A percentile compares a stretch with the other conserved stretches of the same genome.
phyloP scores from a whole-genome alignment of 2,888 invertebrate genomes.

The Spisula solida region DNA sequence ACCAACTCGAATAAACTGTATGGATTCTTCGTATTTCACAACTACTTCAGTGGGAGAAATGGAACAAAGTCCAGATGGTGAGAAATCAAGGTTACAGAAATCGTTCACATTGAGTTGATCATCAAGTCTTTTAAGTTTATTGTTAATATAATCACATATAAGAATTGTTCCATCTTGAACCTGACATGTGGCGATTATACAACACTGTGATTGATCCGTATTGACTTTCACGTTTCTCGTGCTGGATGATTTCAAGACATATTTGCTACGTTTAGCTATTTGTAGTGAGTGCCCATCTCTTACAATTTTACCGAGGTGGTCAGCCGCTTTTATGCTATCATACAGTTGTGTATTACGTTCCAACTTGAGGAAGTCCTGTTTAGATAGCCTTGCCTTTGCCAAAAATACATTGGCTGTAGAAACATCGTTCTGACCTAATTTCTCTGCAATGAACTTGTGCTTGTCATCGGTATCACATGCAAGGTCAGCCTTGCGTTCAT shows the following conservation, averaged over 20 bases:
- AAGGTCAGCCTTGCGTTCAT: background rate
- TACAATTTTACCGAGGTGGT: background rate
- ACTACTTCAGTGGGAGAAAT: background rate
- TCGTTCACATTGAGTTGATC: slow-evolving; percentile 25
- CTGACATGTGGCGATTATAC: background rate
- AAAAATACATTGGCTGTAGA: background rate
- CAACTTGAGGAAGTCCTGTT: background rate
- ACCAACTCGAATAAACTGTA: background rate
- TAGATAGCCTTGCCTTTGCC: background rate
- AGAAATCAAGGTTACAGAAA: background rate
- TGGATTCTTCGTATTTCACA: background rate
- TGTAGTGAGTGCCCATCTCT: background rate
- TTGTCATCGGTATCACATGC: background rate
- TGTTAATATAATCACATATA: background rate
- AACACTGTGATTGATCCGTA: background rate
- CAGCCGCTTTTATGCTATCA: background rate
- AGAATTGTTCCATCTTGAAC: slow-evolving; percentile 19
- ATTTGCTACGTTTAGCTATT: background rate
- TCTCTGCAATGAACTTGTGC: background rate
- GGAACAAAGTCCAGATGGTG: background rate
- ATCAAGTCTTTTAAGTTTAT: background rate
- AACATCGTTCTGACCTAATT: background rate
- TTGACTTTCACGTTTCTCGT: background rate
- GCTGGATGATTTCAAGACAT: background rate
- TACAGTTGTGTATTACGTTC: background rate